Evolutionary conservation across 2,888 invertebrate species (phyloP).

Genomic region (Papilio protenor): DNA sequence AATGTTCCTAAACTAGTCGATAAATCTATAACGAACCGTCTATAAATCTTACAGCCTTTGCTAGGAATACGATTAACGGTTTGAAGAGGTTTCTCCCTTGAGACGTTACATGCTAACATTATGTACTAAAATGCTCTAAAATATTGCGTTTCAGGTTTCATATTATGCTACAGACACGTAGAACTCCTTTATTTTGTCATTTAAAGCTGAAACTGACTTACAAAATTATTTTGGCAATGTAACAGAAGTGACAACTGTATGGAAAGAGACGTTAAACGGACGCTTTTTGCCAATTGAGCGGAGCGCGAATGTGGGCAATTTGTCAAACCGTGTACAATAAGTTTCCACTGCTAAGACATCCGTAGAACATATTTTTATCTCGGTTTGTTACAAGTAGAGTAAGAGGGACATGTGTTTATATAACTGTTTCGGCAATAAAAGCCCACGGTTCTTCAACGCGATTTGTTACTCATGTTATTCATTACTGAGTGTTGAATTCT

Average conservation of each 20-base stretch:
- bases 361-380: background rate
- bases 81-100: background rate
- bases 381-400: background rate
- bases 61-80: background rate
- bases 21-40: background rate
- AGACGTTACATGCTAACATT: slow-evolving; percentile 4
- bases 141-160: background rate
- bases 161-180: background rate
- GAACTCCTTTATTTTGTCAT: background rate
- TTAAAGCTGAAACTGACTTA: background rate
- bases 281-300: slow-evolving; percentile 4
- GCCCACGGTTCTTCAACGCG: background rate
- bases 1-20: background rate
- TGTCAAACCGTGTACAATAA: background rate
- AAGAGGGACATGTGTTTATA: background rate
- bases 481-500: slow-evolving; percentile 5
- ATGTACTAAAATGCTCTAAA: background rate
- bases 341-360: background rate
- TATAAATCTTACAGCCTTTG: slow-evolving; percentile 10
- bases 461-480: background rate
- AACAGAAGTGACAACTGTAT: background rate
- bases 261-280: background rate
- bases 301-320: slow-evolving; percentile 12
- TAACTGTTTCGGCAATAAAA: background rate
- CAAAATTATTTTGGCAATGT: background rate